Base-by-base conservation (phyloP, 2,888 invertebrate species). In the Drosophila anceps region DNA sequence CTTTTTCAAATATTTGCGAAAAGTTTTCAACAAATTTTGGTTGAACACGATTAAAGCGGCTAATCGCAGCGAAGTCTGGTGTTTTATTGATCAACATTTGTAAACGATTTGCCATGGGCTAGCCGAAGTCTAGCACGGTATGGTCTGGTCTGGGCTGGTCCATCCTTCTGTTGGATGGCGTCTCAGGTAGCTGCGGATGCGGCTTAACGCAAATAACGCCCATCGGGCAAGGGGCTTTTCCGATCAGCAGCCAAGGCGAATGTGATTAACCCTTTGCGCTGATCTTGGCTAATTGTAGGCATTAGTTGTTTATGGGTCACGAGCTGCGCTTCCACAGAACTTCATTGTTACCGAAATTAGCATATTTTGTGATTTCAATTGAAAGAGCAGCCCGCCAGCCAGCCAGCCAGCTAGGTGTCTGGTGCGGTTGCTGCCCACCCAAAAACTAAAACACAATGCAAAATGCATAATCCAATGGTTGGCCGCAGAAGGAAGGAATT, bases 41-140 rank as follows among this genome's bases (percentile, higher is more conserved):
- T 81, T 80, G 78, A 76, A 81, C 81, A 76, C 82, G 86, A 92
- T 92, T 91, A 92, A 88, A 86, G 91, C 85, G 90, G 91, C 82
- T 91, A 91, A 92, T 92, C 91, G 90, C 88, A 86, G 84, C 84
- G 79, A 80, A 68, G 73, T 61, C 77, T 59, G 69, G 77, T 63
- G 67, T 83, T 92, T 90, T 92, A 92, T 92, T 92, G 91, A 92
- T 91, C 92, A 92, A 92, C 92, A 92, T 92, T 92, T 91, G 91
- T 91, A 91, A 92, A 91, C 86, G 84, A 84, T 78, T 84, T 80
- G 71, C 18, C 57, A 74, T 82, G 79, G 82, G 12, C 57, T 4
- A 18, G 18, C 31, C 31, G 29, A 48, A 29, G n/a, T 44, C 44
- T 35, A 24, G 15, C 6, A 7, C 20, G 44, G 13, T n/a, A 10